Conservation (phyloP, 2,113 vertebrate genomes). For the Zapornia atra region DNA sequence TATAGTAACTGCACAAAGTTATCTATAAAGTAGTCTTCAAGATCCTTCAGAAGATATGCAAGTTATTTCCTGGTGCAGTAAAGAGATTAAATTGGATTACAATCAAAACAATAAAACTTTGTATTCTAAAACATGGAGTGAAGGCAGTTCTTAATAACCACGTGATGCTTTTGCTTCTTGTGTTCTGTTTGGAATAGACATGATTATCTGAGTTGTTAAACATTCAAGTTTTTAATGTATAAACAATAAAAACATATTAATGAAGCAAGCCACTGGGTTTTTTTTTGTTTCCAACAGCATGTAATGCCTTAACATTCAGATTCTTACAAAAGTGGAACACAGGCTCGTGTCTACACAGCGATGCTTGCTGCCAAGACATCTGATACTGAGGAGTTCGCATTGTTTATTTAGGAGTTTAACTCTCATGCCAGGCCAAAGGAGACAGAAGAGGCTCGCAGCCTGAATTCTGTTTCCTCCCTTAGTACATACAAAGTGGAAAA, state of each 20-base stretch:
- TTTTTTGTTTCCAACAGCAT: not conserved
- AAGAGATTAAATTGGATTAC: slow-evolving; percentile 23
- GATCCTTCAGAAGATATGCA: not conserved
- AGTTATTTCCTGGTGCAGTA: slow-evolving; percentile 30
- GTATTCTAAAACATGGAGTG: not conserved
- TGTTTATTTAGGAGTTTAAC: not conserved
- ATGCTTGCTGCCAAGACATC: not conserved
- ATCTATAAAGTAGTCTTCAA: not conserved
- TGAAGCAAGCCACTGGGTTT: not conserved
- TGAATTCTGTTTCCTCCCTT: not conserved
- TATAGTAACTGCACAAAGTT: not conserved
- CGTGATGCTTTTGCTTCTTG: not conserved
- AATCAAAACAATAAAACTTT: slow-evolving; percentile 12
- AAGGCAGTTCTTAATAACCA: not conserved
- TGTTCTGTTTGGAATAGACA: not conserved
- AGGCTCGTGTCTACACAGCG: not conserved
- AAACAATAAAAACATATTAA: not conserved
- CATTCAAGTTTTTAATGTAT: not conserved
- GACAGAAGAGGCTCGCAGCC: not conserved
- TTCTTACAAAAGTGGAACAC: not conserved
- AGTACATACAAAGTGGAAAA: not conserved
- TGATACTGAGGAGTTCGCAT: not conserved
- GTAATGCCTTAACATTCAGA: not conserved
- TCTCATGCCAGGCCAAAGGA: not conserved
- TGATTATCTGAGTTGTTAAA: not conserved